phyloP scores from a whole-genome alignment of 2,888 invertebrate species.

The Drosophila merina region DNA sequence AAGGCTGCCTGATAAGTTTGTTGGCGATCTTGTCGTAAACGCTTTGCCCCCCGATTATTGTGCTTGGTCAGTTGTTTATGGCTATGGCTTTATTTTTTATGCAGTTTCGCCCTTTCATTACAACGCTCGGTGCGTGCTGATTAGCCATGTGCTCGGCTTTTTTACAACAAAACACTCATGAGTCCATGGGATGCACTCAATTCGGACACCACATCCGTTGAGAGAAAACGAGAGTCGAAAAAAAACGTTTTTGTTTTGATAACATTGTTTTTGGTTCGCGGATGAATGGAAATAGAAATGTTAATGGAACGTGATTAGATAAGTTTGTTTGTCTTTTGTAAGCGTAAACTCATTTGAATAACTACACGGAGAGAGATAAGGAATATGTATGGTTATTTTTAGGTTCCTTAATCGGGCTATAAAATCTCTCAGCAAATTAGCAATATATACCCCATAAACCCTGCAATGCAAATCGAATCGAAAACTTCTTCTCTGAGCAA shows the following conservation, averaged over 20 bases:
- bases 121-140: constrained; percentile 54
- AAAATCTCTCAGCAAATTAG: no score
- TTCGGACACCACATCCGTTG: constrained; percentile 67
- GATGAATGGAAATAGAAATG: constrained; percentile 18
- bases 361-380: neutral
- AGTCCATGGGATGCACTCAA: constrained; percentile 61
- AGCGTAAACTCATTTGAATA: constrained; percentile 22
- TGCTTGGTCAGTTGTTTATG: constrained; percentile 34
- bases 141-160: constrained; percentile 50
- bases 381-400: no score
- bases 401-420: no score
- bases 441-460: constrained; percentile 15
- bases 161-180: constrained; percentile 5
- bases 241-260: constrained; percentile 27
- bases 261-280: constrained; percentile 13
- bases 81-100: neutral
- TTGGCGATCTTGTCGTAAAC: constrained; percentile 16
- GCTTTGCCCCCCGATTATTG: constrained; percentile 14
- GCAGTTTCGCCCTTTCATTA: neutral
- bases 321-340: constrained; percentile 29
- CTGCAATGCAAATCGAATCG: constrained; percentile 19
- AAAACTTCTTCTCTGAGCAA: constrained; percentile 38
- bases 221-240: neutral
- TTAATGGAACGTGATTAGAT: constrained; percentile 49
- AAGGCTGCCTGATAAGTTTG: constrained; percentile 34